Evolutionary conservation across 1,140 invertebrate genomes (phyloP).

Genomic region (Eciton burchellii): DNA sequence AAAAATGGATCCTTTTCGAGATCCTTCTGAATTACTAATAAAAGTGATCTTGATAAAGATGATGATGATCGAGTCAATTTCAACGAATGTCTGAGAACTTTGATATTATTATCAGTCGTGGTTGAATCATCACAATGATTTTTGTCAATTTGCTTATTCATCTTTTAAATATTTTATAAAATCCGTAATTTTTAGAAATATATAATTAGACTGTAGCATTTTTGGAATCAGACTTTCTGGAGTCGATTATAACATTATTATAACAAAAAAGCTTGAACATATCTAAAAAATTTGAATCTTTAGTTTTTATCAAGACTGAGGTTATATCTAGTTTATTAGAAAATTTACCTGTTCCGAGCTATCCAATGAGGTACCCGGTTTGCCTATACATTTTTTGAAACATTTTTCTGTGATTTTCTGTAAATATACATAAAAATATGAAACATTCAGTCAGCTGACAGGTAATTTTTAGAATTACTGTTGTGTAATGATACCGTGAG

Average conservation of each 20-base stretch:
- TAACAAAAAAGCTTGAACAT: not conserved
- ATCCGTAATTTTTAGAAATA: too few relatives aligned
- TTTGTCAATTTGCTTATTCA: too few relatives aligned
- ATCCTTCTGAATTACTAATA: too few relatives aligned
- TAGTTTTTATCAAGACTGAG: not conserved
- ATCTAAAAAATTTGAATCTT: not conserved
- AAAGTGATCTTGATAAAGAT: too few relatives aligned
- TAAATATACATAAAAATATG: slow-evolving; percentile 80
- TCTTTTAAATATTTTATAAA: too few relatives aligned
- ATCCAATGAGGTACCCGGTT: slow-evolving; percentile 95
- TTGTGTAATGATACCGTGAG: slow-evolving; percentile 89
- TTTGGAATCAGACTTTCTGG: not conserved
- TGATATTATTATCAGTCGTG: too few relatives aligned
- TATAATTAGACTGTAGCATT: too few relatives aligned
- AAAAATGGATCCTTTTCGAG: too few relatives aligned
- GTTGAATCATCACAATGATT: too few relatives aligned
- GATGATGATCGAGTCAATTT: too few relatives aligned
- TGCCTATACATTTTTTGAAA: slow-evolving; percentile 97
- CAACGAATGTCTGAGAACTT: too few relatives aligned
- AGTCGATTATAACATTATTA: not conserved
- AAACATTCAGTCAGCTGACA: slow-evolving; percentile 68
- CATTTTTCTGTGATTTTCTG: slow-evolving; percentile 99
- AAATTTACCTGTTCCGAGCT: slow-evolving; percentile 93
- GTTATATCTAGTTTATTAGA: slow-evolving; percentile 22
- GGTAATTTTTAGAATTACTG: not conserved